phyloP scores from a whole-genome alignment of 2,797 vertebrate genomes.

The Botia almorhae region DNA sequence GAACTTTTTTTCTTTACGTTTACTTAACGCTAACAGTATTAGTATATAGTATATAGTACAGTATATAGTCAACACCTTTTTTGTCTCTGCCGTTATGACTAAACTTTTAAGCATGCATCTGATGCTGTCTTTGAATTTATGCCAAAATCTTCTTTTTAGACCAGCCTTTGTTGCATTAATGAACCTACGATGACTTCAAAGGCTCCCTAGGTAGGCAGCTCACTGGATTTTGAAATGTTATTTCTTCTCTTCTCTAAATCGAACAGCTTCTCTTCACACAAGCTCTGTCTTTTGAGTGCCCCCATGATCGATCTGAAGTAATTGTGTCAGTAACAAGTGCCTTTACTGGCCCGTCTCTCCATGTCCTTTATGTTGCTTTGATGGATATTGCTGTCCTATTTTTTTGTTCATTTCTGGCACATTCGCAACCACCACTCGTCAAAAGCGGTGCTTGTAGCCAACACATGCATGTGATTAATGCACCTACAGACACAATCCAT shows the following conservation, averaged over 20 bases:
- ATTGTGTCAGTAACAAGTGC: slow-evolving; percentile 47
- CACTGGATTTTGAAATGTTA: background rate
- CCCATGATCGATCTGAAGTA: slow-evolving; percentile 34
- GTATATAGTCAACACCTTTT: no score
- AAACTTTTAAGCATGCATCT: no score
- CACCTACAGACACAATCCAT: slow-evolving; percentile 65
- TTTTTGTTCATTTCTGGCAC: slow-evolving; percentile 19
- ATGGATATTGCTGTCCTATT: slow-evolving; percentile 33
- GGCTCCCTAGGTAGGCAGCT: background rate
- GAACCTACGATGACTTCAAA: background rate
- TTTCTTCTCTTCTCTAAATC: background rate
- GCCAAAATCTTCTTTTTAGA: background rate
- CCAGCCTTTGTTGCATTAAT: background rate
- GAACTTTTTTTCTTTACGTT: background rate
- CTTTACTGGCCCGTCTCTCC: slow-evolving; percentile 18
- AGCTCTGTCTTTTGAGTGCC: slow-evolving; percentile 17
- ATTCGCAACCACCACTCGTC: slow-evolving; percentile 24
- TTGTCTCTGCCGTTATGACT: background rate
- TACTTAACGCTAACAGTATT: background rate
- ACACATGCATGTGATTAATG: slow-evolving; percentile 77
- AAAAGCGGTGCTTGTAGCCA: slow-evolving; percentile 46
- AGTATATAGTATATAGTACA: no score
- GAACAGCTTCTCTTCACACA: background rate
- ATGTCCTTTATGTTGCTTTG: slow-evolving; percentile 27
- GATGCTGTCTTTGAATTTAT: no score